Percentiles rank a stretch among this genome's conserved stretches.
Conservation (phyloP, 1,140 invertebrate species). For the Leptonema lineaticorne region DNA sequence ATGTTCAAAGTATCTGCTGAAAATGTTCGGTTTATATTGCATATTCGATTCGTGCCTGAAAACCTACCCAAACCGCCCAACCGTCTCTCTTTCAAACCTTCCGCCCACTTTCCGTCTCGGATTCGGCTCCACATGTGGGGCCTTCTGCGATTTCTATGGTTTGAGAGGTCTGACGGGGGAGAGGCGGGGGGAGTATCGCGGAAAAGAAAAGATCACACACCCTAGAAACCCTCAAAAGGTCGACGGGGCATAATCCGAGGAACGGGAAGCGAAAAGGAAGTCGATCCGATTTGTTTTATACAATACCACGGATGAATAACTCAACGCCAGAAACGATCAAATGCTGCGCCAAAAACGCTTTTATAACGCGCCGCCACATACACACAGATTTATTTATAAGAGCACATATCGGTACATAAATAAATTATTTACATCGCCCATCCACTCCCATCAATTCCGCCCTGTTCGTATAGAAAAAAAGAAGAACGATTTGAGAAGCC, state of each 20-base stretch:
- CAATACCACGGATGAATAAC: slow-evolving; percentile 26
- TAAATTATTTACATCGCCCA: too few relatives aligned
- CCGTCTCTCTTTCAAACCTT: too few relatives aligned
- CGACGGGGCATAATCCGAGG: slow-evolving; percentile 10
- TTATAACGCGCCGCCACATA: background rate
- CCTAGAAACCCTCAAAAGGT: slow-evolving; percentile 9
- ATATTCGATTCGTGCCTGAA: background rate
- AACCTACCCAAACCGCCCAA: too few relatives aligned
- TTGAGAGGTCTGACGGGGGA: background rate
- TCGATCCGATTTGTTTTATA: slow-evolving; percentile 28
- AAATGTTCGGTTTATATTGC: background rate
- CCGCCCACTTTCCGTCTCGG: too few relatives aligned
- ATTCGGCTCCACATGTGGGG: too few relatives aligned
- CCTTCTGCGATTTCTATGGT: background rate
- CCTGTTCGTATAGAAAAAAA: too few relatives aligned
- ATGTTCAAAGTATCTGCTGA: background rate
- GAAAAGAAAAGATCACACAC: background rate
- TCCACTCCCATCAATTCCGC: too few relatives aligned
- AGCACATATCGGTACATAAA: background rate
- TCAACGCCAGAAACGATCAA: slow-evolving; percentile 13
- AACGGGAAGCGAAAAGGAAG: slow-evolving; percentile 13
- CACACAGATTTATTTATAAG: background rate
- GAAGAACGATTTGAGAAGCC: too few relatives aligned
- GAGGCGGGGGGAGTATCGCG: background rate
- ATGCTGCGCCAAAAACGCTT: background rate